Percentiles rank a stretch among this genome's conserved stretches.
Evolutionary conservation across 1,140 invertebrate genomes (phyloP).

Genomic region (Amyelois transitella): DNA sequence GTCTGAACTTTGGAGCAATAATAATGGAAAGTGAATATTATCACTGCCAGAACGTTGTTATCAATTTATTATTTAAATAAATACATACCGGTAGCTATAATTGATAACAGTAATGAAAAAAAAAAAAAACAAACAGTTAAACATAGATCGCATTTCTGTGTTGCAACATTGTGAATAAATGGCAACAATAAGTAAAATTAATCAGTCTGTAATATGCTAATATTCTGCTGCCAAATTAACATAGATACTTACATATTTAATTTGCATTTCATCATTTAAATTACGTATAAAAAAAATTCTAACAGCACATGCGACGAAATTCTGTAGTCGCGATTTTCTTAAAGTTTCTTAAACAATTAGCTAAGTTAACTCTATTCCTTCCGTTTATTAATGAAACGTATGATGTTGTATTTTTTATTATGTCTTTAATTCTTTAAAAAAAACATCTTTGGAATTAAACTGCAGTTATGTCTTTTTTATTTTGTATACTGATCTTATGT

Average conservation of each 20-base stretch:
- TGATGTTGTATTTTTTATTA: too few species aligned
- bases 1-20: constrained; percentile 56
- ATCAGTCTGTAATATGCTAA: too few species aligned
- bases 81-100: background rate
- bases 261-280: background rate
- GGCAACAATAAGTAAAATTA: background rate
- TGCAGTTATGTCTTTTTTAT: too few species aligned
- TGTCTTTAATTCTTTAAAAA: too few species aligned
- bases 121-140: too few species aligned
- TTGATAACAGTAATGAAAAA: background rate
- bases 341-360: too few species aligned
- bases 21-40: constrained; percentile 30
- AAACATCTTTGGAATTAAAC: too few species aligned
- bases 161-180: background rate
- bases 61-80: constrained; percentile 8
- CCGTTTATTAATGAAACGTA: too few species aligned
- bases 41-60: constrained; percentile 46
- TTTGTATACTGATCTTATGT: too few species aligned
- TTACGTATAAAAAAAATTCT: background rate
- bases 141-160: background rate
- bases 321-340: too few species aligned
- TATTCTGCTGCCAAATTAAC: background rate
- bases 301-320: too few species aligned
- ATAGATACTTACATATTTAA: background rate
- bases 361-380: too few species aligned